phyloP scores from a whole-genome alignment of 2,113 vertebrate genomes.

The Megaceryle torquata region DNA sequence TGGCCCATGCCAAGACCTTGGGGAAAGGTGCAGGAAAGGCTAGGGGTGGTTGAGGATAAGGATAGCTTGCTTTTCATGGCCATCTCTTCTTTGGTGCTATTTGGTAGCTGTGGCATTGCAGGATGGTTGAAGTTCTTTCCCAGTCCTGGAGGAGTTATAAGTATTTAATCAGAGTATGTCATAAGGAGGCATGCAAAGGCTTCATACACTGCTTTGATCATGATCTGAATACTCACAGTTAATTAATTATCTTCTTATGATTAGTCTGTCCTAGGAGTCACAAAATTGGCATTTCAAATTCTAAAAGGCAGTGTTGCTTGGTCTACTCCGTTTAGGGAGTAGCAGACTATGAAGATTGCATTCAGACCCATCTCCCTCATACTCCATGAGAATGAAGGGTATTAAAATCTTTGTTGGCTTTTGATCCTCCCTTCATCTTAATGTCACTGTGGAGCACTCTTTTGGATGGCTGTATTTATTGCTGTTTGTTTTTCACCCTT shows the following conservation, averaged over 20 bases:
- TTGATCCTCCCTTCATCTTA: not conserved
- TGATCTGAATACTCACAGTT: not conserved
- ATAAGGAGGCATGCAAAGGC: not conserved
- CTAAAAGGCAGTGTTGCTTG: not conserved
- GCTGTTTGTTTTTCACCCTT: not conserved
- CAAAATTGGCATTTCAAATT: not conserved
- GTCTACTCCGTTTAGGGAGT: not conserved
- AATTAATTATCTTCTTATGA: not conserved
- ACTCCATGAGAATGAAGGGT: not conserved
- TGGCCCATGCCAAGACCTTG: not conserved
- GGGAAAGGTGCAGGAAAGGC: not conserved
- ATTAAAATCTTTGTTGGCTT: not conserved
- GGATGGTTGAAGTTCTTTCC: not conserved
- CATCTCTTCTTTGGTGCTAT: not conserved
- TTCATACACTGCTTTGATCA: not conserved
- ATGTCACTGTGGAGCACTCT: not conserved
- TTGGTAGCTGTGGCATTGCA: not conserved
- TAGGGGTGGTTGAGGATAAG: not conserved
- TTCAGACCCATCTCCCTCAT: not conserved
- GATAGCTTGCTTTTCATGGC: not conserved
- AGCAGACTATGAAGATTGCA: not conserved
- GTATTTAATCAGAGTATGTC: not conserved
- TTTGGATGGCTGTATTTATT: not conserved
- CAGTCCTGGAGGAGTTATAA: not conserved
- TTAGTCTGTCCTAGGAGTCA: not conserved